Percentiles rank a stretch among this genome's conserved stretches.
Evolutionary conservation across 1,140 invertebrate genomes (phyloP).

Genomic region (Anadara kagoshimensis): DNA sequence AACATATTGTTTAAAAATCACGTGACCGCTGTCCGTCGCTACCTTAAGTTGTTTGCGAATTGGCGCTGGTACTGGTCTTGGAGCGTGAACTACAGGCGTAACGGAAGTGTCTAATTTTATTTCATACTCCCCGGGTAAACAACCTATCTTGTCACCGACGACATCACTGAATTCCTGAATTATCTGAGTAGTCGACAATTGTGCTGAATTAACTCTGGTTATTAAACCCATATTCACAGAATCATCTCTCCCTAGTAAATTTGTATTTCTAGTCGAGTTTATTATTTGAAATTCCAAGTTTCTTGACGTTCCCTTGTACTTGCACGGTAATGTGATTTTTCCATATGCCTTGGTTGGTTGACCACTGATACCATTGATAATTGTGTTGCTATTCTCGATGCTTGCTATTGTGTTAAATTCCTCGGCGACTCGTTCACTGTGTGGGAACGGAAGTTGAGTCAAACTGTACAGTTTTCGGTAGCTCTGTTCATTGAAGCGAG

Average conservation of each 20-base stretch:
- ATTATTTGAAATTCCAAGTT: no score
- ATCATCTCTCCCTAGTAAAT: conserved; percentile 23
- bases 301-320: no score
- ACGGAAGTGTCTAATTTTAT: conserved; percentile 53
- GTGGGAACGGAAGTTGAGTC: no score
- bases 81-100: conserved; percentile 49
- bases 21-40: no score
- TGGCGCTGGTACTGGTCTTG: conserved; percentile 57
- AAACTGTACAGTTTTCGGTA: no score
- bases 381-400: no score
- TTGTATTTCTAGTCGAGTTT: no score
- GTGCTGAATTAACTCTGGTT: conserved; percentile 12
- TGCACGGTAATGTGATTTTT: no score
- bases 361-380: no score
- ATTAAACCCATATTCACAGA: conserved; percentile 16
- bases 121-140: conserved; percentile 41
- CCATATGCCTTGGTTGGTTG: no score
- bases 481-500: no score
- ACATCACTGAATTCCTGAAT: conserved; percentile 33
- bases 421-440: neutral
- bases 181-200: conserved; percentile 9
- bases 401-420: neutral
- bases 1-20: no score
- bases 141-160: conserved; percentile 37
- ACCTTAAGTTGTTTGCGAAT: conserved; percentile 39